Conservation (phyloP, 2,113 vertebrate species). For the Podocnemis expansa region DNA sequence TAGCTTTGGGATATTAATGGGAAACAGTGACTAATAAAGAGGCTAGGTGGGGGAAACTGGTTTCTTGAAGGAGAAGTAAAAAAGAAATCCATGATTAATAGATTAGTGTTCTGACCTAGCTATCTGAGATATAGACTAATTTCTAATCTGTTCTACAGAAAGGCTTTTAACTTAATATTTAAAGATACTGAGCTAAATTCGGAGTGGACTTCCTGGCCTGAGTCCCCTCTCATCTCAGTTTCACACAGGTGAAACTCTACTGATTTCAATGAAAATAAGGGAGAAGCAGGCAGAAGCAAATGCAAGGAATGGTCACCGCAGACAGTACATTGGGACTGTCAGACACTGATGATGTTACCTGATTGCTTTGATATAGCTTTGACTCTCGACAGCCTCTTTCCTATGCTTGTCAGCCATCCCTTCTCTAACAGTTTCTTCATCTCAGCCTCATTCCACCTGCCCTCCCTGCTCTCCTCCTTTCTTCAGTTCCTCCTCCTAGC, state of each 20-base stretch:
- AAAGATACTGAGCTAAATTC: neutral
- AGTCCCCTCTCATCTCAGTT: neutral
- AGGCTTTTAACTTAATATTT: neutral
- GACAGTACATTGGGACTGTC: neutral
- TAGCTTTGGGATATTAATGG: neutral
- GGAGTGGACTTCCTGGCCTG: neutral
- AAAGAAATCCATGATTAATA: neutral
- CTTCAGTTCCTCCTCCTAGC: neutral
- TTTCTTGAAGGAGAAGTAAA: neutral
- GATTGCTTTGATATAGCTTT: too few relatives aligned
- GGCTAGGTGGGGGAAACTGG: neutral
- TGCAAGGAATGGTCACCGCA: accelerated
- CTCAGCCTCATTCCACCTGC: neutral
- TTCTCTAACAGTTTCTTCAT: neutral
- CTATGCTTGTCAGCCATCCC: neutral
- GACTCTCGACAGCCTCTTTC: accelerated
- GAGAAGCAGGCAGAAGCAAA: neutral
- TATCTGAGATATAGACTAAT: neutral
- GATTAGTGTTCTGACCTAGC: neutral
- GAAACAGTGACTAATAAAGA: neutral
- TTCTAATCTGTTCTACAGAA: neutral
- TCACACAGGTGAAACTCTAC: neutral
- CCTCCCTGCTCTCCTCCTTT: neutral
- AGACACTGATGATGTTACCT: neutral
- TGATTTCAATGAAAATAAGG: neutral